These are phyloP conservation scores for Automeris io DNA, from an alignment of 2,888 invertebrate genomes.

Conservation along the genomic window DNA sequence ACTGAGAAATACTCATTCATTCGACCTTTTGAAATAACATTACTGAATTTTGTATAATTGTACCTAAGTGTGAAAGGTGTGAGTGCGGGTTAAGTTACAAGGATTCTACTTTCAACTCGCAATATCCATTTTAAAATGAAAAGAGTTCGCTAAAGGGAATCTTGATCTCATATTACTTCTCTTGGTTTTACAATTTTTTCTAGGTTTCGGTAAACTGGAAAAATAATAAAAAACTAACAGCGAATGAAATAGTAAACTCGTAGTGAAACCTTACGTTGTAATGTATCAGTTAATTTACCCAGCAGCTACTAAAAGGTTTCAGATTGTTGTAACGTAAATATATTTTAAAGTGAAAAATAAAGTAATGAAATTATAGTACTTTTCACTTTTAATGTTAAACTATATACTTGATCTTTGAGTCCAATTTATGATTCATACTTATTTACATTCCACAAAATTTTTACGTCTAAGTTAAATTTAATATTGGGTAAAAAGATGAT, in stretches of 20 bases:
- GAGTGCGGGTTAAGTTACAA: slow-evolving; percentile 31
- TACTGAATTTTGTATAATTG: slow-evolving; percentile 21
- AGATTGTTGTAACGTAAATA: no score
- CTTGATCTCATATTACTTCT: slow-evolving; percentile 13
- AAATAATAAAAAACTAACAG: no score
- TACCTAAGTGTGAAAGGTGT: slow-evolving; percentile 14
- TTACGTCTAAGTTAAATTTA: no score
- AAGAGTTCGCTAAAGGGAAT: slow-evolving; percentile 21
- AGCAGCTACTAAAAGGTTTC: not conserved
- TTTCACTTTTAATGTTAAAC: no score
- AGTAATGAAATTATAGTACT: no score
- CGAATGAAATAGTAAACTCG: slow-evolving; percentile 9
- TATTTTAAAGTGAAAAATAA: no score
- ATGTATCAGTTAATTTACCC: not conserved
- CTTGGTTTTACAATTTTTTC: slow-evolving; percentile 15
- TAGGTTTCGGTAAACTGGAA: slow-evolving; percentile 10
- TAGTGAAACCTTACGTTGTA: not conserved
- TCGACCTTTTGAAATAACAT: slow-evolving; percentile 8
- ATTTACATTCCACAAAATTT: no score
- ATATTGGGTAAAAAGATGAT: no score
- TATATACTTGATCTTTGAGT: no score
- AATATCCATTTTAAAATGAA: slow-evolving; percentile 21
- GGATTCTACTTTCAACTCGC: slow-evolving; percentile 13
- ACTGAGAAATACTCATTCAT: not conserved
- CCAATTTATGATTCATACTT: no score